Percentiles rank a stretch among this genome's conserved stretches.
Evolutionary conservation across 2,113 vertebrate genomes (phyloP).

Genomic region (Nesoenas mayeri): DNA sequence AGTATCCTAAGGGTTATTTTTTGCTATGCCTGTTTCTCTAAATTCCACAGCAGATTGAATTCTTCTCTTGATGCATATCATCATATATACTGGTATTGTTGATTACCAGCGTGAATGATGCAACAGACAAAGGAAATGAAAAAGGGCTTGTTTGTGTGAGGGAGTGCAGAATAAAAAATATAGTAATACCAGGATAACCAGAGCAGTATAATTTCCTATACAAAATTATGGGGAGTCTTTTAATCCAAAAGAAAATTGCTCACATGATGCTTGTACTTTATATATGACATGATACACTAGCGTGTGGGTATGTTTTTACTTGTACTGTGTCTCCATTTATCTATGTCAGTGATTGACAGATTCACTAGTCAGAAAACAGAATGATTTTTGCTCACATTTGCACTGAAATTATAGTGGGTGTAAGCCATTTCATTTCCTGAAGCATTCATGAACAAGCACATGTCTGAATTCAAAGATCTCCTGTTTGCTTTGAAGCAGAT

Average conservation of each 20-base stretch:
- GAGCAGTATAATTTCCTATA: background rate
- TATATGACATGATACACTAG: background rate
- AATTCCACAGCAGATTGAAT: background rate
- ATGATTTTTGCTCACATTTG: background rate
- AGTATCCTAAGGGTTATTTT: background rate
- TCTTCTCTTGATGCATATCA: background rate
- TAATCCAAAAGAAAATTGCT: background rate
- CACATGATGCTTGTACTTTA: background rate
- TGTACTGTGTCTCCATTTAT: background rate
- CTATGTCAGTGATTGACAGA: background rate
- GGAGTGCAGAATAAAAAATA: background rate
- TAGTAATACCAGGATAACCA: background rate
- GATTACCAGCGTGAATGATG: background rate
- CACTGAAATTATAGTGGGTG: background rate
- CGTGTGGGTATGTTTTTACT: background rate
- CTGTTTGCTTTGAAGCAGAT: background rate
- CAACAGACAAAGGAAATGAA: background rate
- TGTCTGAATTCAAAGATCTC: background rate
- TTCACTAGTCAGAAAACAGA: background rate
- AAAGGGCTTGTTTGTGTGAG: background rate
- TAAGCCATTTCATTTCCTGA: background rate
- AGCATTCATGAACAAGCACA: background rate
- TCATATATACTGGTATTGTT: background rate
- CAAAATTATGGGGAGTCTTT: background rate
- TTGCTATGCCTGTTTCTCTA: background rate